phyloP scores from a whole-genome alignment of 2,113 vertebrate genomes.

The Pica pica region DNA sequence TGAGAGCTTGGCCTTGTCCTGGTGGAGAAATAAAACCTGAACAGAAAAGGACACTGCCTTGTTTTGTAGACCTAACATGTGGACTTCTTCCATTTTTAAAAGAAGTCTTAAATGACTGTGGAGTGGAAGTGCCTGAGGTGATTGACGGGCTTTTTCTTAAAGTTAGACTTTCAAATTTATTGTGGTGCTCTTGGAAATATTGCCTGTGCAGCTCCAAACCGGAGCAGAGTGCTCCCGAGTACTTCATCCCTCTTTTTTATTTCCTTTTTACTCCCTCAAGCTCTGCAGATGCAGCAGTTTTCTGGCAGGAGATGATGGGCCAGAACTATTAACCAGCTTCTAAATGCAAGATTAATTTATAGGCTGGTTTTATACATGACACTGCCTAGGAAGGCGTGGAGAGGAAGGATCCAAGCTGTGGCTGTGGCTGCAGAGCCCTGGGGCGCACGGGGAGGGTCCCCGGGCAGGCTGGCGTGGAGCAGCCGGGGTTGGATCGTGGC shows the following conservation, averaged over 20 bases:
- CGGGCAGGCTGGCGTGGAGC: background rate
- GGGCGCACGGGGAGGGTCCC: background rate
- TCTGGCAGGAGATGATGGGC: conserved; percentile 26
- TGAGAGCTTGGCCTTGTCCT: background rate
- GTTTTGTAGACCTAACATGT: background rate
- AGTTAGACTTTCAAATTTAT: background rate
- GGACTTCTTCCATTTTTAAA: background rate
- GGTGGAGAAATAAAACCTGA: background rate
- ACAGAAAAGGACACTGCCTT: background rate
- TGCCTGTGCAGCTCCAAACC: background rate
- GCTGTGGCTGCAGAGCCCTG: background rate
- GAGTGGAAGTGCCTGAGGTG: background rate
- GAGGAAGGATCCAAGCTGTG: background rate
- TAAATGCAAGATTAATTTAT: background rate
- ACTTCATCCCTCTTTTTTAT: background rate
- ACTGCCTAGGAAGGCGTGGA: background rate
- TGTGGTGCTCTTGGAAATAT: background rate
- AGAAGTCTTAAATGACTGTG: background rate
- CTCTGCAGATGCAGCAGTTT: conserved; percentile 46
- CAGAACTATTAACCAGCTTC: background rate
- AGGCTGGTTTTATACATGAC: background rate
- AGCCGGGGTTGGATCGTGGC: rapidly evolving
- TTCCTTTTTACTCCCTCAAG: background rate
- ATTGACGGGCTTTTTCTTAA: background rate
- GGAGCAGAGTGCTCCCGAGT: background rate